Evolutionary conservation across 2,888 invertebrate species (phyloP).

Genomic region (Glaucopsyche alexis): DNA sequence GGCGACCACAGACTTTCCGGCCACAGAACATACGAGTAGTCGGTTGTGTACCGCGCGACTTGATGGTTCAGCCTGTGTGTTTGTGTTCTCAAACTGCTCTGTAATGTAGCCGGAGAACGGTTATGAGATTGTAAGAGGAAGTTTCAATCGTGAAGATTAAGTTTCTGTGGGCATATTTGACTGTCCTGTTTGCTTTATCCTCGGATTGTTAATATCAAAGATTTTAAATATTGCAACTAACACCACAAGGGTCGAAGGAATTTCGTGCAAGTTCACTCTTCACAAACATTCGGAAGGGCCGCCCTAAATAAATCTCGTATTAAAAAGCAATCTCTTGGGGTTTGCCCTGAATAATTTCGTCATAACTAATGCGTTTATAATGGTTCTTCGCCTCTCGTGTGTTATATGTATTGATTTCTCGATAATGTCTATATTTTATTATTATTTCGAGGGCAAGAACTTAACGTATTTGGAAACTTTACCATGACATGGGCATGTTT

Average conservation of each 20-base stretch:
- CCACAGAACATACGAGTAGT: background rate
- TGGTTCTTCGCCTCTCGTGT: conserved; percentile 7
- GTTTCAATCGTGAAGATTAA: background rate
- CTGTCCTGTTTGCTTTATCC: background rate
- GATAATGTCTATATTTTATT: conserved; percentile 1
- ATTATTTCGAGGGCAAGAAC: background rate
- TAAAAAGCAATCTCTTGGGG: conserved; percentile 23
- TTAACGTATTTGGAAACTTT: background rate
- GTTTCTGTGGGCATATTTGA: background rate
- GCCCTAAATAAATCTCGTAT: conserved; percentile 22
- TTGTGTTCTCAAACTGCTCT: background rate
- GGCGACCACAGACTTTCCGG: background rate
- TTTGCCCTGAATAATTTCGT: conserved; percentile 18
- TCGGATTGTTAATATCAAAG: background rate
- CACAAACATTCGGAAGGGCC: background rate
- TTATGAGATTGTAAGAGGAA: background rate
- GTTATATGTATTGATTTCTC: conserved; percentile 5
- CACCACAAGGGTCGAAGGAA: background rate
- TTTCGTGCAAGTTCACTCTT: background rate
- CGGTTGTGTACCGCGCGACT: background rate
- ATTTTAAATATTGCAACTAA: background rate
- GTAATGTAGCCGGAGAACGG: background rate
- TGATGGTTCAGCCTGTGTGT: background rate
- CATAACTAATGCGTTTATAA: conserved; percentile 27
- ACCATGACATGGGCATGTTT: background rate